Base-by-base conservation (phyloP, 1,140 invertebrate species). In the Gonioctena quinquepunctata region DNA sequence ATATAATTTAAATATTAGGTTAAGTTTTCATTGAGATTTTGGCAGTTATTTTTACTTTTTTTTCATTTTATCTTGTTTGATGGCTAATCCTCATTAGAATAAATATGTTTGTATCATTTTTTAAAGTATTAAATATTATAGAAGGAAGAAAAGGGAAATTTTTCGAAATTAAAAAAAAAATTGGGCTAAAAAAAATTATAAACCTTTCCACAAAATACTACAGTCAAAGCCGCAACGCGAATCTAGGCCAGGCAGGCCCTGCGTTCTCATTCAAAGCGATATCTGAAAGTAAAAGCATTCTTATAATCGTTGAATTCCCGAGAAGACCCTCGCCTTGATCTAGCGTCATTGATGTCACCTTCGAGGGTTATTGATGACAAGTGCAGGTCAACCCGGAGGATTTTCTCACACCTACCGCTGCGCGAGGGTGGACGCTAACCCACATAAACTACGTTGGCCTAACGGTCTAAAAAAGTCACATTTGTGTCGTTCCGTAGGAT, bases 391-490 rank as follows among this genome's bases (percentile, higher is more conserved):
- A 33, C 27, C 33, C 28, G 57, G 61, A 22, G 28, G 19, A 33
- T 42, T 63, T 63, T 63, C 61, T 63, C 61, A 63, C 61, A 63
- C 61, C 61, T 33, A 63, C 61, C 61, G 42, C 61, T 22, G 33
- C 28, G 42, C 22, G 60, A 62, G 33, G 61, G 61, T 63, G 42
- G n/a, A 28, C 16, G 8, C 11, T 19, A 13, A 33, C 61, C 8
- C 16, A 19, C 33, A 63, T 63, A 63, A 63, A 63, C 61, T 63
- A 63, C 27, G 42, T n/a, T 33, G 61, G 61, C 21, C 61, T 63
- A 63, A 22, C 61, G 61, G 61, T 25, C 61, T 63, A 63, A 63
- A 63, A 63, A 63, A 63, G 61, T 63, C 61, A 63, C 61, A 63
- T 63, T 63, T 63, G 19, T 28, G 61, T 50, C 61, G 16, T 48